These are phyloP conservation scores for Tapirus terrestris DNA, from an alignment of 2,113 vertebrate genomes.

Conservation along the genomic window DNA sequence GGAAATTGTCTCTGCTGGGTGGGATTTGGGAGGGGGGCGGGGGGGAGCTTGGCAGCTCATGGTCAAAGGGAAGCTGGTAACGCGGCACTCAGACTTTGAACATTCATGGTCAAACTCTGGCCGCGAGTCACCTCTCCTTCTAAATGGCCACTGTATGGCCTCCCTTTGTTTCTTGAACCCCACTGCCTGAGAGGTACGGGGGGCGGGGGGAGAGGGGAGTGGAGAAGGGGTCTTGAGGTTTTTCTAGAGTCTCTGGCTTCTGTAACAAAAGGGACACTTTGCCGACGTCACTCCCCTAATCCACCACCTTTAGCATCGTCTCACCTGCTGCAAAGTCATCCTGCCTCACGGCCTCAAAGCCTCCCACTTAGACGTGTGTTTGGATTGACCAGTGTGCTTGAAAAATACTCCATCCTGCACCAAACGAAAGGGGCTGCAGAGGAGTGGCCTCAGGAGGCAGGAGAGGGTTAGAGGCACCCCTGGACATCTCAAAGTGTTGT, in stretches of 20 bases:
- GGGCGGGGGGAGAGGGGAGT: accelerated
- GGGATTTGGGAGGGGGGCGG: accelerated
- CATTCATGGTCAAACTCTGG: not conserved
- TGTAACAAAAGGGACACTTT: not conserved
- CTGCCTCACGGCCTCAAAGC: too few species aligned
- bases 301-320: accelerated
- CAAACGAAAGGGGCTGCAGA: not conserved
- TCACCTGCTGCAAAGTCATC: accelerated
- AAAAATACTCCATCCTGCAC: not conserved
- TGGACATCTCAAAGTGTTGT: not conserved
- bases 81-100: not conserved
- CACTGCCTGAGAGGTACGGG: accelerated
- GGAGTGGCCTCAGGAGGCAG: not conserved
- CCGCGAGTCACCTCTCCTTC: not conserved
- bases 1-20: not conserved
- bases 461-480: accelerated
- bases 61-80: not conserved
- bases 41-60: accelerated
- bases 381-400: not conserved
- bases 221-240: too few species aligned
- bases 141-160: accelerated
- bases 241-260: not conserved
- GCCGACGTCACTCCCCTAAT: not conserved
- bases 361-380: not conserved
- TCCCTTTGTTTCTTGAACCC: not conserved